Evolutionary conservation across 2,113 vertebrate genomes (phyloP), one percentile per base, ranked within the genome.

Genomic region (Pelvicachromis taeniatus): DNA sequence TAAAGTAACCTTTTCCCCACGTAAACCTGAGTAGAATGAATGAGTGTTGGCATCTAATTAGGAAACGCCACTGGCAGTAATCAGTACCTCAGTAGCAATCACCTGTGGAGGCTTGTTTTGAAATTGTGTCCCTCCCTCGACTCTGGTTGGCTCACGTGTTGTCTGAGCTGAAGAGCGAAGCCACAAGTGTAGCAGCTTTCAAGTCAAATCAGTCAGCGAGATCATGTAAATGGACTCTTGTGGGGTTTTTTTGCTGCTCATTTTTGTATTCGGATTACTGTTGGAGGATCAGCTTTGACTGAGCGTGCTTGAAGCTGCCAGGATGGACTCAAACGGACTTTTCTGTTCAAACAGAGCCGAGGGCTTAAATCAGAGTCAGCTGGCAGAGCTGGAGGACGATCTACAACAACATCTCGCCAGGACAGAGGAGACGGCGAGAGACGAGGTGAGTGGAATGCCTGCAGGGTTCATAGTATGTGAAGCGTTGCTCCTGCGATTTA

Each of bases 321-420:
- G 17, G n/a, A 29, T 9, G 73, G 63, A 84, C 35, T 77, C 48
- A 12, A 61, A 31, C 23, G 1, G 26, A 6, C 26, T 7, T 83
- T 77, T 80, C 10, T 89, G 70, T 81, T 80, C 19, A 65, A 80
- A 86, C 91, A 97, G 96, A 88, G 91, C 92, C 0, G 96, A 96
- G 79, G 96, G 95, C 65, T 89, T 93, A 81, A 95, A 94, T 59
- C 91, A 80, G 33, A 91, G 86, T 83, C 96, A 95, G 78, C 87
- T 96, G 85, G 55, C 89, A 23, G 96, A 97, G 42, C 73, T 97
- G 79, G 96, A 97, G 73, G 96, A 96, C 1, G 95, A 97, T 50
- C 77, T 96, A 29, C 95, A 96, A 81, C 91, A 93, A 68, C 96
- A 96, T 45, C 90, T 96, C 1, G 40, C 55, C 5, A 88, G 58